Percentiles rank a stretch among this genome's conserved stretches.
Evolutionary conservation across 2,113 vertebrate genomes (phyloP).

Genomic region (Pipa parva): DNA sequence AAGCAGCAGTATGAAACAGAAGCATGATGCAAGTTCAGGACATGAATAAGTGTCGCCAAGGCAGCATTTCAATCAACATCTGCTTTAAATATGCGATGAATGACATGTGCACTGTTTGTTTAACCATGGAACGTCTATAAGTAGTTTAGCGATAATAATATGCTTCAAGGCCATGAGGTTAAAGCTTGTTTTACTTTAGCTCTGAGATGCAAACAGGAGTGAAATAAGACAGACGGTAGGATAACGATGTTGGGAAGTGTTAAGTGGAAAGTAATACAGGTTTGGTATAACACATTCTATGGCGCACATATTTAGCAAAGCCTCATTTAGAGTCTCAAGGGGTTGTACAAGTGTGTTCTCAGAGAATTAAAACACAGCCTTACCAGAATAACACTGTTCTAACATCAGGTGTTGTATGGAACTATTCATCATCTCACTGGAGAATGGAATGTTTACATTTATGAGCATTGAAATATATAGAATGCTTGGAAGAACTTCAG

Average conservation of each 20-base stretch:
- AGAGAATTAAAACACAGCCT: background rate
- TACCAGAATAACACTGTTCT: too few relatives aligned
- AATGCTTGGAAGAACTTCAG: too few relatives aligned
- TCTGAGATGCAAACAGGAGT: background rate
- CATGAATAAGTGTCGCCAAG: background rate
- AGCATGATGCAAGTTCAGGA: background rate
- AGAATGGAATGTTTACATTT: too few relatives aligned
- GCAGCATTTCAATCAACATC: conserved; percentile 4
- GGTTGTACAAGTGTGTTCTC: background rate
- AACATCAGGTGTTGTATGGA: too few relatives aligned
- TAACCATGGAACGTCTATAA: conserved; percentile 8
- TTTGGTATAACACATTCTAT: background rate
- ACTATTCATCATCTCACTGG: too few relatives aligned
- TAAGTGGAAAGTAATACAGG: background rate
- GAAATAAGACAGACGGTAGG: conserved; percentile 4
- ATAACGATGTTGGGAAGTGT: conserved; percentile 13
- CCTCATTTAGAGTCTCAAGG: background rate
- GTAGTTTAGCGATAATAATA: conserved; percentile 11
- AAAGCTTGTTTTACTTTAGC: conserved; percentile 11
- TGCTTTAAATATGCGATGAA: conserved; percentile 10
- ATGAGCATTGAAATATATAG: too few relatives aligned
- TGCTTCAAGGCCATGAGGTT: conserved; percentile 8
- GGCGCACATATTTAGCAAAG: background rate
- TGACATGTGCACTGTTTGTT: conserved; percentile 5
- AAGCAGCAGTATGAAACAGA: conserved; percentile 12